These are phyloP conservation scores for Monodelphis domestica DNA, from an alignment of 2,797 vertebrate species.

Conservation along the genomic window DNA sequence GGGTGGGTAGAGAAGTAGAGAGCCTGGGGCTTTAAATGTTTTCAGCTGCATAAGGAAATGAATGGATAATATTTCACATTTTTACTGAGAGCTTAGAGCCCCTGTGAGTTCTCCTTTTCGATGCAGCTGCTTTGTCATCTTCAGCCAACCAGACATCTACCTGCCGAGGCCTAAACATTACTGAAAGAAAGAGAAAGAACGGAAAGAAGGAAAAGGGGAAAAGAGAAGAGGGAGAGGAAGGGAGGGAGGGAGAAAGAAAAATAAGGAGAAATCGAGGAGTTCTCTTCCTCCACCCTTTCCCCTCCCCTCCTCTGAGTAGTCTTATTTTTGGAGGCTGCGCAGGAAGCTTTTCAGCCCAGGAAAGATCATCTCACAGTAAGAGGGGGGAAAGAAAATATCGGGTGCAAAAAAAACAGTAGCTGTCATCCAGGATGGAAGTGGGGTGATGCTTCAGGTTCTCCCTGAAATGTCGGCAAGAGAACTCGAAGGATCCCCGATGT, in stretches of 20 bases:
- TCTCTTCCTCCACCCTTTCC: constrained; percentile 47
- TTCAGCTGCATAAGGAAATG: constrained; percentile 87
- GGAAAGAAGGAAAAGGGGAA: constrained; percentile 51
- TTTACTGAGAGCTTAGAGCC: constrained; percentile 55
- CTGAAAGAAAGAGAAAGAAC: constrained; percentile 66
- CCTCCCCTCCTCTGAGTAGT: constrained; percentile 46
- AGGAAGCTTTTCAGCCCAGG: constrained; percentile 9
- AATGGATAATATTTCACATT: constrained; percentile 85
- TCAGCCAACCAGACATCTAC: constrained; percentile 64
- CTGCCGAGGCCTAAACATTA: constrained; percentile 72
- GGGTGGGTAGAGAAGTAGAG: constrained; percentile 52
- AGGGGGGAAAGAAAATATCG: constrained; percentile 20
- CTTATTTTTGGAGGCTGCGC: constrained; percentile 53
- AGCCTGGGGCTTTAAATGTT: constrained; percentile 87
- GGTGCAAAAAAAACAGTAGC: constrained; percentile 59
- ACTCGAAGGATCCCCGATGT: constrained; percentile 73
- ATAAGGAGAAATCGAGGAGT: constrained; percentile 9
- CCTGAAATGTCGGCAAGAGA: constrained; percentile 67
- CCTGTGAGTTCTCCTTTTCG: constrained; percentile 45
- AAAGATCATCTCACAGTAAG: constrained; percentile 35
- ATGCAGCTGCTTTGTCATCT: constrained; percentile 69
- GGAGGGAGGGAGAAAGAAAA: neutral
- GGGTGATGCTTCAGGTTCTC: constrained; percentile 68
- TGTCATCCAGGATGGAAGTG: constrained; percentile 67
- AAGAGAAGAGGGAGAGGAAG: neutral